Evolutionary conservation across 2,888 invertebrate genomes (phyloP), one percentile per base, ranked within the genome.

Genomic region (Stenotaenia linearis): DNA sequence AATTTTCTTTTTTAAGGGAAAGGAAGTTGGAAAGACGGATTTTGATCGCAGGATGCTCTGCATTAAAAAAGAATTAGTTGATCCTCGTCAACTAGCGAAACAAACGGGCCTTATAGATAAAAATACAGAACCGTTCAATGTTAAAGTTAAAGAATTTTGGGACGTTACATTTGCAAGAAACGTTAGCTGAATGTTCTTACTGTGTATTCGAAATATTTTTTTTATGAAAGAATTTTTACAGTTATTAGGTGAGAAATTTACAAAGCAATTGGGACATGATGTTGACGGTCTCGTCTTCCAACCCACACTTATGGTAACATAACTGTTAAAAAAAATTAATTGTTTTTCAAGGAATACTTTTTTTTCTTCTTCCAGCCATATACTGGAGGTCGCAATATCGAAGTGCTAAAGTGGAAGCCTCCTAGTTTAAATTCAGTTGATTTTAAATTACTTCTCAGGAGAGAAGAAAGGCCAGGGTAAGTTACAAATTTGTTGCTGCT

Each of bases 271-370:
- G 21, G 89, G 91, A 0, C 99, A 99, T 85, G 97, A 98, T 86
- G 97, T 98, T 0, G 99, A 99, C 85, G 99, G 99, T 23, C 89
- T 99, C 15, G 96, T 99, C 84, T 99, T 98, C 86, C 99, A 99
- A 85, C 99, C 99, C 0, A 90, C 92, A 0, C 89, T 90, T 81
- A 94, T 93, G 86, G 93, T 94, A 86, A 85, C 87, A 84, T 37
- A 1, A 77, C 5, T 77, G 7, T 77, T 6, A 9, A 18, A 37
- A 28, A 21, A 3, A 35, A 30, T 30, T 30, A 9, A 21, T 5
- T 28, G 4, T 76, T 76, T 18, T 75, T 75, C 35, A n/a, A n/a
- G n/a, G n/a, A 76, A 18, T 35, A 28, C 0, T 40, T 21, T 23
- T 79, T n/a, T 79, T 5, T 77, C 77, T 69, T 79, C 82, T 80